Percentiles rank a stretch among this genome's conserved stretches.
phyloP scores from a whole-genome alignment of 2,113 vertebrate genomes.

The Lophochroa leadbeateri region DNA sequence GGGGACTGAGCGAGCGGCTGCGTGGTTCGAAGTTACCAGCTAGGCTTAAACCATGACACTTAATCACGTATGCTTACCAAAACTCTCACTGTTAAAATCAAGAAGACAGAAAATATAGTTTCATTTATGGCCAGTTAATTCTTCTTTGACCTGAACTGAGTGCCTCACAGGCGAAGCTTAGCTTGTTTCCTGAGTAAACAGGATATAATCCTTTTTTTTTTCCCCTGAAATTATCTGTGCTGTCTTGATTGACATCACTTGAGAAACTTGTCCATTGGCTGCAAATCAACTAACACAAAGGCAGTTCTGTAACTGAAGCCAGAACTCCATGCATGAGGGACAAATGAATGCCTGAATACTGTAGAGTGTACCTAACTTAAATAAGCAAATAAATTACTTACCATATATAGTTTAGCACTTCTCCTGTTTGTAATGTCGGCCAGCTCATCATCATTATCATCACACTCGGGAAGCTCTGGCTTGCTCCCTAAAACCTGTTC shows the following conservation, averaged over 20 bases:
- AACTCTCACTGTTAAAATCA: background rate
- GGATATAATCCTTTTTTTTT: background rate
- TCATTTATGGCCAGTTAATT: background rate
- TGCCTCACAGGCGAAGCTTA: background rate
- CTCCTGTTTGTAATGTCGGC: conserved; percentile 89
- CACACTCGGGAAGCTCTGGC: conserved; percentile 74
- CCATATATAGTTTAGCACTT: conserved; percentile 90
- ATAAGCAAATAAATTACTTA: conserved; percentile 25
- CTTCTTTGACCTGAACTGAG: background rate
- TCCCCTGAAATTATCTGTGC: background rate
- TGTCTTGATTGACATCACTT: background rate
- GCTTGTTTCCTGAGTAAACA: background rate
- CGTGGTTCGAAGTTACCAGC: too few relatives aligned
- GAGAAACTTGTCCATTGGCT: background rate
- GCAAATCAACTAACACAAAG: background rate
- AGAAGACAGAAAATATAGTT: background rate
- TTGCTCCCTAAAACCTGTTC: conserved; percentile 85
- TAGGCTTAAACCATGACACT: too few relatives aligned
- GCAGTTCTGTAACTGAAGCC: background rate
- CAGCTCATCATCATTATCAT: conserved; percentile 75
- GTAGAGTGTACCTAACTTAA: background rate
- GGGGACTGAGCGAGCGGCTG: too few relatives aligned
- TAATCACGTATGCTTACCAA: background rate
- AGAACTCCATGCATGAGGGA: background rate
- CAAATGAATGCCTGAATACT: background rate